These are phyloP conservation scores for Engraulis encrasicolus DNA, from an alignment of 2,113 vertebrate genomes.

Conservation along the genomic window DNA sequence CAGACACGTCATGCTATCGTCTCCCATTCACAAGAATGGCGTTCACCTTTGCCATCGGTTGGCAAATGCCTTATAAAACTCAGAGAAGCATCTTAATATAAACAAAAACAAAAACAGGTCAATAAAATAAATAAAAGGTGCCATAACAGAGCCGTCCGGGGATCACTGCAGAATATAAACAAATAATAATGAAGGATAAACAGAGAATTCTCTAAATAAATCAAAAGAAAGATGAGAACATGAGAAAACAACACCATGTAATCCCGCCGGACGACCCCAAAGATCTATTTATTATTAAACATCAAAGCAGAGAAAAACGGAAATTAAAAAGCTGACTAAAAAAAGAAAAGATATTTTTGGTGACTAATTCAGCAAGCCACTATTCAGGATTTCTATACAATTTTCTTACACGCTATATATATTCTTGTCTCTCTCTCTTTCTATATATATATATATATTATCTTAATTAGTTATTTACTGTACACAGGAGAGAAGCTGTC, in stretches of 20 bases:
- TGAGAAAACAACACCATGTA: constrained; percentile 21
- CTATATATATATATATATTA: too few relatives aligned
- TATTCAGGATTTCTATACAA: constrained; percentile 76
- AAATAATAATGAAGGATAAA: constrained; percentile 43
- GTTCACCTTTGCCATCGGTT: constrained; percentile 59
- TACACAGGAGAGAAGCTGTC: constrained; percentile 62
- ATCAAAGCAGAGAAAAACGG: constrained; percentile 50
- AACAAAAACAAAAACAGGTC: constrained; percentile 51
- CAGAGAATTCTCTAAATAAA: constrained; percentile 49
- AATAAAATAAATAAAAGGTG: constrained; percentile 64
- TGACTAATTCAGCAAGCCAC: constrained; percentile 75
- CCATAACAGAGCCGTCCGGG: constrained; percentile 39
- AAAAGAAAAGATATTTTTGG: constrained; percentile 57
- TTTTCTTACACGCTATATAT: constrained; percentile 73
- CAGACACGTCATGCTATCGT: constrained; percentile 32
- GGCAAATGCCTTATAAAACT: constrained; percentile 68
- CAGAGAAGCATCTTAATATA: constrained; percentile 60
- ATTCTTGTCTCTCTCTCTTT: too few relatives aligned
- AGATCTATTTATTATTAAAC: constrained; percentile 58
- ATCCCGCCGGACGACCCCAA: constrained; percentile 38
- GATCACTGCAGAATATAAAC: constrained; percentile 68
- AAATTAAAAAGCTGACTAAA: constrained; percentile 40
- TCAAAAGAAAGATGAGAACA: too few relatives aligned
- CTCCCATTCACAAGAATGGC: background rate
- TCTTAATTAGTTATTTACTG: constrained; percentile 69